Conservation (phyloP, 92 coral and sea anemone species). For the Porites lobata region DNA sequence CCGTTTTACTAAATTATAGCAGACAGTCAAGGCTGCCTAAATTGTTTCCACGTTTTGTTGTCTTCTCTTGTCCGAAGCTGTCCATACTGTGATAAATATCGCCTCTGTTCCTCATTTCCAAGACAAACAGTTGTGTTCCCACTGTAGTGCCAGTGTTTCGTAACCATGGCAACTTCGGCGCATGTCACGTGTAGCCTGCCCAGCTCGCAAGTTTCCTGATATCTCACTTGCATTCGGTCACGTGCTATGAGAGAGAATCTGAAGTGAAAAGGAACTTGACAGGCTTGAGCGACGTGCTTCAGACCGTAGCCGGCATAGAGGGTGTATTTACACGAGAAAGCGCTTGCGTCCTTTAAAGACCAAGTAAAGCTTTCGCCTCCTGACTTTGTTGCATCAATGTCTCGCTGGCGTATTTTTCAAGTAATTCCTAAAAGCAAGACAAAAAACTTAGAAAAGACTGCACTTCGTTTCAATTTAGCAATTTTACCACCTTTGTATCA, state of each 20-base stretch:
- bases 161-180: conserved; percentile 2
- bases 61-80: background rate
- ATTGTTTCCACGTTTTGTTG: background rate
- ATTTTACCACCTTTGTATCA: background rate
- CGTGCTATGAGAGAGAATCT: background rate
- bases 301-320: background rate
- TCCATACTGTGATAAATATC: background rate
- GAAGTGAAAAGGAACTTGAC: background rate
- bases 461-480: background rate
- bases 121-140: background rate
- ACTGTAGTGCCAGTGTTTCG: background rate
- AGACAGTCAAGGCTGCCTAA: background rate
- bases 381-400: conserved; percentile 95
- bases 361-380: conserved; percentile 96
- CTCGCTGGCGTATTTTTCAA: conserved; percentile 97
- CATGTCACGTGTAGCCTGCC: background rate
- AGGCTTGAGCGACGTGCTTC: too few relatives aligned
- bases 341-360: conserved; percentile 51
- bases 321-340: background rate
- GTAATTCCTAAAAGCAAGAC: conserved; percentile 77
- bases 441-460: background rate
- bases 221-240: background rate
- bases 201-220: background rate
- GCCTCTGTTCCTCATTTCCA: background rate
- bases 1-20: background rate